phyloP scores from a whole-genome alignment of 1,140 invertebrate genomes.

The Drosophila varians region DNA sequence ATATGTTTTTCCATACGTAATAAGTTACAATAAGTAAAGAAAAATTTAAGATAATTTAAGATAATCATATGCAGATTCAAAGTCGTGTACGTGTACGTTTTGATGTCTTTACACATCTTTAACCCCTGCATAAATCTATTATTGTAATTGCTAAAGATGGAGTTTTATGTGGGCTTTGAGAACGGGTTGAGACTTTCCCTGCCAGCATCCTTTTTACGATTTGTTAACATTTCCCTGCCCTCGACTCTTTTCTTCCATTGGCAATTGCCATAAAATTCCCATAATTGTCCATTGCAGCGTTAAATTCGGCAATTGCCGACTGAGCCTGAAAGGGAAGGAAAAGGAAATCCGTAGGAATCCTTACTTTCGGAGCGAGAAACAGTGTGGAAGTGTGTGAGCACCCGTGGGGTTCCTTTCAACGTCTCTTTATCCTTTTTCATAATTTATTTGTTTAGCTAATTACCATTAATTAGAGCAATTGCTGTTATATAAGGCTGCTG shows the following conservation, averaged over 20 bases:
- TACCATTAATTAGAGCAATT: constrained; percentile 61
- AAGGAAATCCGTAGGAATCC: constrained; percentile 20
- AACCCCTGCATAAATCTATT: constrained; percentile 20
- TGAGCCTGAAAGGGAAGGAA: background rate
- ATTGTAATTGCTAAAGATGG: constrained; percentile 24
- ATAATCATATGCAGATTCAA: background rate
- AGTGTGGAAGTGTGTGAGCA: too few species aligned
- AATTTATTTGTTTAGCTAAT: constrained; percentile 71
- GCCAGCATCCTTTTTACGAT: constrained; percentile 61
- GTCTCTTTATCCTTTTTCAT: constrained; percentile 33
- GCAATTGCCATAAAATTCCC: constrained; percentile 75
- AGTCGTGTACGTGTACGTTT: background rate
- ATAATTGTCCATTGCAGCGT: constrained; percentile 76
- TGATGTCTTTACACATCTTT: background rate
- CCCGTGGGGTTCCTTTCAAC: constrained; percentile 7
- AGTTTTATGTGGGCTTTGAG: constrained; percentile 27
- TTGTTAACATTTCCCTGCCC: constrained; percentile 66
- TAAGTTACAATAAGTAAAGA: background rate
- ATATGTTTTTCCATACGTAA: background rate
- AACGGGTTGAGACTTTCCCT: constrained; percentile 27
- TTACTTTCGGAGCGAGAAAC: background rate
- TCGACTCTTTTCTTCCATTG: constrained; percentile 52
- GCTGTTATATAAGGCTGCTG: constrained; percentile 12
- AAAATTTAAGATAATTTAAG: too few species aligned
- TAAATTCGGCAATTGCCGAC: constrained; percentile 66